phyloP scores from a whole-genome alignment of 1,140 invertebrate species.

The Steinernema feltiae region DNA sequence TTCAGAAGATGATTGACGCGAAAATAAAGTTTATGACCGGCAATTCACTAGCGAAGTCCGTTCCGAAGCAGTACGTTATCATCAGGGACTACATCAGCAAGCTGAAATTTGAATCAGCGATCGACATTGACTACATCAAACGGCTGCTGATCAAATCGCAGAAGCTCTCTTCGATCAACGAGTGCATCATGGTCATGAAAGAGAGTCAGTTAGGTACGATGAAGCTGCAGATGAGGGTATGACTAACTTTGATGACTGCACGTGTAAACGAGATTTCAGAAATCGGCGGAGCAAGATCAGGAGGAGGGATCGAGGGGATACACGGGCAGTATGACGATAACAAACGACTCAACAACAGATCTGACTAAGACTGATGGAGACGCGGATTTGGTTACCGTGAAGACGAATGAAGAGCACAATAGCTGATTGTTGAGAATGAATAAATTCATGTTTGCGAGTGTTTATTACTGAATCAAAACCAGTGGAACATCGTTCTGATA shows the following conservation, averaged over 20 bases:
- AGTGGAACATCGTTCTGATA: too few relatives aligned
- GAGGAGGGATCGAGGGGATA: neutral
- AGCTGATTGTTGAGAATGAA: too few relatives aligned
- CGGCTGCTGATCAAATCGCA: neutral
- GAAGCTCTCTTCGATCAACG: neutral
- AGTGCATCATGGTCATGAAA: neutral
- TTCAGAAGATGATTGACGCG: neutral
- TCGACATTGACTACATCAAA: constrained; percentile 5
- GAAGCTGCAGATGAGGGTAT: neutral
- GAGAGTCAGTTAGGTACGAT: neutral
- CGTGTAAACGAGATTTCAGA: neutral
- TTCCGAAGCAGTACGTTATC: neutral
- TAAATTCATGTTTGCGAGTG: too few relatives aligned
- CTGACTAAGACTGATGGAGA: neutral
- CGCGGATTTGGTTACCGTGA: neutral
- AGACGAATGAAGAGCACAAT: too few relatives aligned
- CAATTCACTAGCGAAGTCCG: neutral
- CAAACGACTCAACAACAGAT: neutral
- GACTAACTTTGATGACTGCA: neutral
- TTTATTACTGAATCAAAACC: too few relatives aligned
- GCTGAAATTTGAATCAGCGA: neutral
- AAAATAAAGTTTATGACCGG: neutral
- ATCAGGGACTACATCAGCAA: neutral
- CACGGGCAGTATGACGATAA: neutral
- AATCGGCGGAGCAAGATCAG: neutral